Percentiles rank a stretch among this genome's conserved stretches.
Evolutionary conservation across 2,888 invertebrate genomes (phyloP).

Genomic region (Argyra leucocephala): DNA sequence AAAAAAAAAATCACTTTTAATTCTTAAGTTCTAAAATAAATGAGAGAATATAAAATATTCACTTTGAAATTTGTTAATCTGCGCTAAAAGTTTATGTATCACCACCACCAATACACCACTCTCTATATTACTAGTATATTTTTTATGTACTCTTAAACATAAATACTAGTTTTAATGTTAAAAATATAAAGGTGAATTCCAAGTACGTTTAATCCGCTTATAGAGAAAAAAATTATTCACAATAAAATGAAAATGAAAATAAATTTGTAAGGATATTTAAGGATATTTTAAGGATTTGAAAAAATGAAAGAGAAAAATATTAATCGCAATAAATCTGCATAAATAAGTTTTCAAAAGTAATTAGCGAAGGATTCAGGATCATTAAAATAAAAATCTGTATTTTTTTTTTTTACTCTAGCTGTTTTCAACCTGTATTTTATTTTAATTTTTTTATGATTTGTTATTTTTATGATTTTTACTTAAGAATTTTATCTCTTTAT

Average conservation of each 20-base stretch:
- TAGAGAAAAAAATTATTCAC: neutral
- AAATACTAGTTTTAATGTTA: neutral
- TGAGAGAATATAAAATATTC: neutral
- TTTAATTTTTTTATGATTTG: too few species aligned
- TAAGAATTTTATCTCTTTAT: too few species aligned
- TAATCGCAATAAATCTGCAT: neutral
- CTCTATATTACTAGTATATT: too few species aligned
- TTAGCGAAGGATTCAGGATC: neutral
- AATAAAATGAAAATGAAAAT: neutral
- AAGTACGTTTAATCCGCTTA: neutral
- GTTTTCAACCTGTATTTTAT: too few species aligned
- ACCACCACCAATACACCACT: too few species aligned
- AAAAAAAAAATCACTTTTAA: neutral
- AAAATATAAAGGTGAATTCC: neutral
- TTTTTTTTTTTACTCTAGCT: too few species aligned
- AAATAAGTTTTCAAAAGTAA: conserved; percentile 3
- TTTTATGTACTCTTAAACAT: neutral
- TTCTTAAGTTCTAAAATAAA: neutral
- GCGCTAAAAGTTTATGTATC: neutral
- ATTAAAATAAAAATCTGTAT: too few species aligned
- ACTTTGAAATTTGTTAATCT: neutral
- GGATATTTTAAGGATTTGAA: neutral
- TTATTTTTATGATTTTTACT: too few species aligned
- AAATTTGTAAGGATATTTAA: neutral
- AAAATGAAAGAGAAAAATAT: neutral